Evolutionary conservation across 2,888 invertebrate genomes (phyloP).

Genomic region (Caenorhabditis sp.): DNA sequence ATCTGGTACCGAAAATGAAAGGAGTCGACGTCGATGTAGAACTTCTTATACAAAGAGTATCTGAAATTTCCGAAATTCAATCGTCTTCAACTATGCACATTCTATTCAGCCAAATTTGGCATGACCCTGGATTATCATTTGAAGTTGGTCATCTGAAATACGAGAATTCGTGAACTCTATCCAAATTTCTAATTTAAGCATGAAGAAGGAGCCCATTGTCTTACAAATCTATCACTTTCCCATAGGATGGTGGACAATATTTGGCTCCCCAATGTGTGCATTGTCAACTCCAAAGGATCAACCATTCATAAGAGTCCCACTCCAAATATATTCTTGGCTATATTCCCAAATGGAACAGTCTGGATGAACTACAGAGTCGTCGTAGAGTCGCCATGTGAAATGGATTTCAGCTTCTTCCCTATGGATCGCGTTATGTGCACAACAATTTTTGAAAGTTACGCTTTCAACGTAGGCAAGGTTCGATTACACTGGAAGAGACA

Average conservation of each 20-base stretch:
- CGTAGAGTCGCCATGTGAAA: conserved; percentile 78
- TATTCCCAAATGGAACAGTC: conserved; percentile 78
- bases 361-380: conserved; percentile 75
- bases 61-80: conserved; percentile 69
- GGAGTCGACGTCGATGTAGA: conserved; percentile 79
- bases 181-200: conserved; percentile 65
- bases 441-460: conserved; percentile 78
- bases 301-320: conserved; percentile 77
- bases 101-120: conserved; percentile 79
- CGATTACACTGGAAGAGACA: conserved; percentile 77
- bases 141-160: conserved; percentile 56
- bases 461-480: conserved; percentile 79
- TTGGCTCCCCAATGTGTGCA: conserved; percentile 78
- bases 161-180: background rate
- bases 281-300: conserved; percentile 73
- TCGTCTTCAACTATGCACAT: conserved; percentile 77
- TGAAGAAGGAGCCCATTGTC: conserved; percentile 77
- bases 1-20: conserved; percentile 76
- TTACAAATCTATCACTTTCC: conserved; percentile 77
- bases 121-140: conserved; percentile 78
- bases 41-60: conserved; percentile 71
- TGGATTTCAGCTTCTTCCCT: conserved; percentile 76
- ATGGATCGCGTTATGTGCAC: conserved; percentile 78
- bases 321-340: conserved; percentile 78
- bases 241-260: conserved; percentile 76